A percentile compares a stretch with the other conserved stretches of the same genome.
Evolutionary conservation across 2,797 vertebrate genomes (phyloP).

Genomic region (Cyprinella venusta): DNA sequence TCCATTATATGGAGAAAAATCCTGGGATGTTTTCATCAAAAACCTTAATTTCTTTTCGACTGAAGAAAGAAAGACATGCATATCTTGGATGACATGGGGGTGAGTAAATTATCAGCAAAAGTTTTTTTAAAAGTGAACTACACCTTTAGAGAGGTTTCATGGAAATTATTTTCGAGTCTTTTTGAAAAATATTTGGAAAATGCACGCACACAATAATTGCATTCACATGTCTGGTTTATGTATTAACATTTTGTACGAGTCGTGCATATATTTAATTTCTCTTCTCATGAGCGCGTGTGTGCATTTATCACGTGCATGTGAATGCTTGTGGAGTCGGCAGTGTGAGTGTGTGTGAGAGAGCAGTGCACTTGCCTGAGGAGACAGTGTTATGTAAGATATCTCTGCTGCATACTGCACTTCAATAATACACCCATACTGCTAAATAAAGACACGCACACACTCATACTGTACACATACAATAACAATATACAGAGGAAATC

Average conservation of each 20-base stretch:
- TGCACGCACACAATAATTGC: background rate
- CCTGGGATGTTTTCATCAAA: no score
- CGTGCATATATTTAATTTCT: conserved; percentile 19
- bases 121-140: no score
- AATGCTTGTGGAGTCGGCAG: conserved; percentile 17
- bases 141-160: background rate
- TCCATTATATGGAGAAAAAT: no score
- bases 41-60: no score
- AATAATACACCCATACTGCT: conserved; percentile 61
- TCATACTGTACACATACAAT: conserved; percentile 33
- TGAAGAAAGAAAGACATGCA: no score
- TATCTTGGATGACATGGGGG: no score
- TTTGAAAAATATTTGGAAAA: conserved; percentile 3
- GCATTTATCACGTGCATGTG: conserved; percentile 27
- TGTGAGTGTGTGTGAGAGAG: conserved; percentile 36
- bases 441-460: conserved; percentile 56
- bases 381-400: conserved; percentile 63
- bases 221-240: background rate
- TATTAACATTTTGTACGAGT: background rate
- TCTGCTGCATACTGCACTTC: conserved; percentile 62
- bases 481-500: conserved; percentile 19
- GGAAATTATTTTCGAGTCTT: background rate
- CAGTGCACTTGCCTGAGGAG: conserved; percentile 53
- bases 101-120: no score
- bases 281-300: background rate